Base-by-base conservation (phyloP, 1,140 invertebrate genomes). In the Dinothrombium tinctorium region DNA sequence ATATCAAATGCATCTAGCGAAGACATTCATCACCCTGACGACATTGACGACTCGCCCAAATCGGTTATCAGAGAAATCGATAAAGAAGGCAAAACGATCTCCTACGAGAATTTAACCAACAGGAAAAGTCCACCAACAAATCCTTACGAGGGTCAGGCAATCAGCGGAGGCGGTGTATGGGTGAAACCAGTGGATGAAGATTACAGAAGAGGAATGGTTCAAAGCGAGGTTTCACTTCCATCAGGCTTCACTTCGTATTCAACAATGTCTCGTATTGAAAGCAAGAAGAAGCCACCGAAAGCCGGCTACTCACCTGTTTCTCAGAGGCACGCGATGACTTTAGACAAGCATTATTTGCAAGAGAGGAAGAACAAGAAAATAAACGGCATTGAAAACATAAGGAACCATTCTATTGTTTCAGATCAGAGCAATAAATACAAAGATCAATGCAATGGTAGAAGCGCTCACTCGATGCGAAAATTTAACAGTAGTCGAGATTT, bases 1-100 rank as follows among this genome's bases (percentile, higher is more conserved):
- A 44, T 44, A 17, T 44, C 43, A 11, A 42, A 42, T 33, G 23
- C 31, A 5, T 45, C 44, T 2, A 36, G 39, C 14, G 43, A 45
- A 21, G 43, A 40, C 6, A n/a, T 17, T 20, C 15, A 35, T 29
- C 28, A 29, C 11, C 8, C 14, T 37, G 12, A 11, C 11, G 21
- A 19, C 7, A 22, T 37, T 15, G n/a, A n/a, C n/a, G n/a, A 37
- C 32, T 9, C 33, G 14, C 33, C 33, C 8, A 36, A 36, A 21
- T 36, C 35, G 8, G 17, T 22, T 24, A 15, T 42, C 17, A 24
- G 14, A 9, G 41, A 42, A 15, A 12, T 36, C 7, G 12, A 32
- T 28, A 9, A n/a, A 14, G 17, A 26, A 25, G 22, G 21, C 5
- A 26, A 20, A 33, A 26, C 19, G 12, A 33, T 8, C 14, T 31